Evolutionary conservation across 2,888 invertebrate species (phyloP).

Genomic region (Heliothis peltigera): DNA sequence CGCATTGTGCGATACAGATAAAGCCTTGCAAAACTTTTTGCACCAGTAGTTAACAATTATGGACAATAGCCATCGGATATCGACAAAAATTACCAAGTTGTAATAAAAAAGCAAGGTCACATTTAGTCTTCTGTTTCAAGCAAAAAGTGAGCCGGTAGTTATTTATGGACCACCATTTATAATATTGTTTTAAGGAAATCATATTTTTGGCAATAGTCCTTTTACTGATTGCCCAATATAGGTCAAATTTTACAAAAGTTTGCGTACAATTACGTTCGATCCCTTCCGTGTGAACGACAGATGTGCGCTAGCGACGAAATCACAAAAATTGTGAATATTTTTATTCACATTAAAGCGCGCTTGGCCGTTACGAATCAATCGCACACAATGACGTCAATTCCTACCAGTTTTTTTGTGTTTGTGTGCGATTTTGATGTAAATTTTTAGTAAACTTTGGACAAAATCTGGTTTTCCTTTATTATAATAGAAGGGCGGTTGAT

Average conservation of each 20-base stretch:
- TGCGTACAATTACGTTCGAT: slow-evolving; percentile 72
- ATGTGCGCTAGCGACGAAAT: slow-evolving; percentile 84
- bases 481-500: slow-evolving; percentile 83
- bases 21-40: slow-evolving; percentile 84
- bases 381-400: slow-evolving; percentile 86
- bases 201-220: slow-evolving; percentile 33
- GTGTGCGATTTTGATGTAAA: slow-evolving; percentile 87
- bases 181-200: slow-evolving; percentile 46
- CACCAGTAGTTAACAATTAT: slow-evolving; percentile 71
- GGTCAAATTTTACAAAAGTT: slow-evolving; percentile 64
- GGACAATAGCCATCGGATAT: slow-evolving; percentile 76
- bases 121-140: slow-evolving; percentile 56
- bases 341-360: slow-evolving; percentile 86
- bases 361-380: slow-evolving; percentile 90
- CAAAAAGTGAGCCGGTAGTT: slow-evolving; percentile 54
- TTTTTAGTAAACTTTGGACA: slow-evolving; percentile 84
- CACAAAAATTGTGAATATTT: slow-evolving; percentile 89
- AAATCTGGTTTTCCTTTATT: slow-evolving; percentile 80
- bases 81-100: slow-evolving; percentile 72
- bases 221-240: slow-evolving; percentile 54
- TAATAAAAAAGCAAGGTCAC: slow-evolving; percentile 77
- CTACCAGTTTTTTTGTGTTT: slow-evolving; percentile 83
- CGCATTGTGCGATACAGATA: slow-evolving; percentile 73
- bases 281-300: slow-evolving; percentile 87
- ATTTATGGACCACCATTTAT: slow-evolving; percentile 38